Percentiles rank a stretch among this genome's conserved stretches.
Conservation (phyloP, 2,888 invertebrate species). For the Gandaritis pyraliata region DNA sequence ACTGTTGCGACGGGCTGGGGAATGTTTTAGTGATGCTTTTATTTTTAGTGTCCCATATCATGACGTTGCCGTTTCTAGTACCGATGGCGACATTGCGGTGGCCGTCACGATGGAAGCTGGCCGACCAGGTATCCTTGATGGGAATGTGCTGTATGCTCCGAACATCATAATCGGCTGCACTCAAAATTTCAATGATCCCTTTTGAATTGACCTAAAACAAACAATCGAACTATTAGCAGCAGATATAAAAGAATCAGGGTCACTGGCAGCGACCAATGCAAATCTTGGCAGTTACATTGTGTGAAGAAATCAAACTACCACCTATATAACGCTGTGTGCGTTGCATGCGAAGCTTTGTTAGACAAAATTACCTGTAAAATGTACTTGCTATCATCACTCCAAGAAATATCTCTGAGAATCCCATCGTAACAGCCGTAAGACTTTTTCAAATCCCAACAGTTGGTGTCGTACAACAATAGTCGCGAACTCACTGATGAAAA, state of each 20-base stretch:
- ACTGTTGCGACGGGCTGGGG: conserved; percentile 68
- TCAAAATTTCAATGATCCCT: conserved; percentile 74
- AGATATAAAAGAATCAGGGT: conserved; percentile 13
- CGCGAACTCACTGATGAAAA: conserved; percentile 84
- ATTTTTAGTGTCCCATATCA: conserved; percentile 80
- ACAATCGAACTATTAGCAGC: conserved; percentile 14
- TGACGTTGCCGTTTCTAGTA: conserved; percentile 73
- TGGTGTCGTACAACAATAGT: conserved; percentile 82
- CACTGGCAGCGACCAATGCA: conserved; percentile 40
- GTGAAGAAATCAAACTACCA: conserved; percentile 1
- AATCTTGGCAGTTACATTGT: conserved; percentile 34
- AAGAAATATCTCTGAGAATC: conserved; percentile 72
- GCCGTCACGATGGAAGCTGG: conserved; percentile 76
- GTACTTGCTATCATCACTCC: conserved; percentile 82
- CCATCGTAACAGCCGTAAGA: conserved; percentile 78
- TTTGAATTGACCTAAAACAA: conserved; percentile 74
- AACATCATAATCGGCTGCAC: conserved; percentile 72
- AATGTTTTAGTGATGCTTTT: conserved; percentile 77
- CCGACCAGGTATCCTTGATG: conserved; percentile 76
- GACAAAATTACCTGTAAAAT: conserved; percentile 68
- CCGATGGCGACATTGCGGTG: conserved; percentile 77
- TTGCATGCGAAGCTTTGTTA: background rate
- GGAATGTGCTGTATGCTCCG: conserved; percentile 77
- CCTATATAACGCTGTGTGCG: background rate
- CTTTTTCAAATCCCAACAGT: conserved; percentile 81